phyloP scores from a whole-genome alignment of 1,140 invertebrate genomes.

The Dufourea novaeangliae region DNA sequence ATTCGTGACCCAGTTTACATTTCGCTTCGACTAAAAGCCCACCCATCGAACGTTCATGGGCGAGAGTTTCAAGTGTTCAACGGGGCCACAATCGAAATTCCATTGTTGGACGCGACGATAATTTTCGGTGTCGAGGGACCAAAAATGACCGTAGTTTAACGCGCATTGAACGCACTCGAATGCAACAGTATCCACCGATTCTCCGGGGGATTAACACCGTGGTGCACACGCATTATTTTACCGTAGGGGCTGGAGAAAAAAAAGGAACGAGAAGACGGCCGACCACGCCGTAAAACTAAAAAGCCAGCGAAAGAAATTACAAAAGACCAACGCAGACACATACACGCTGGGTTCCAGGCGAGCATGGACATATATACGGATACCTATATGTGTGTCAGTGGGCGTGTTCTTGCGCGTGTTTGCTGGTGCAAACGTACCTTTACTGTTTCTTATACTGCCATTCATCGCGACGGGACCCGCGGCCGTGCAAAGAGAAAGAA shows the following conservation, averaged over 20 bases:
- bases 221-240: conserved; percentile 46
- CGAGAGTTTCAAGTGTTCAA: neutral
- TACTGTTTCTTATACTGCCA: conserved; percentile 61
- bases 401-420: conserved; percentile 5
- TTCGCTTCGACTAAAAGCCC: neutral
- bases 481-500: conserved; percentile 57
- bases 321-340: conserved; percentile 58
- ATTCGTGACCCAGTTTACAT: neutral
- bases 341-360: neutral
- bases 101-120: neutral
- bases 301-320: conserved; percentile 44
- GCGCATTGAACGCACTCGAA: neutral
- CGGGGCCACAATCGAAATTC: neutral
- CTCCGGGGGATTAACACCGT: conserved; percentile 23
- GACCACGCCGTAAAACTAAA: conserved; percentile 54
- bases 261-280: neutral
- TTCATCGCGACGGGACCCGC: conserved; percentile 48
- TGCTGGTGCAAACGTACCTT: conserved; percentile 41
- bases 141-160: neutral
- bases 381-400: neutral
- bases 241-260: neutral
- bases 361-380: too few relatives aligned
- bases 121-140: neutral
- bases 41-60: neutral
- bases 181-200: neutral